These are phyloP conservation scores for Ectemnius continuus DNA, from an alignment of 2,888 invertebrate genomes.

Conservation along the genomic window DNA sequence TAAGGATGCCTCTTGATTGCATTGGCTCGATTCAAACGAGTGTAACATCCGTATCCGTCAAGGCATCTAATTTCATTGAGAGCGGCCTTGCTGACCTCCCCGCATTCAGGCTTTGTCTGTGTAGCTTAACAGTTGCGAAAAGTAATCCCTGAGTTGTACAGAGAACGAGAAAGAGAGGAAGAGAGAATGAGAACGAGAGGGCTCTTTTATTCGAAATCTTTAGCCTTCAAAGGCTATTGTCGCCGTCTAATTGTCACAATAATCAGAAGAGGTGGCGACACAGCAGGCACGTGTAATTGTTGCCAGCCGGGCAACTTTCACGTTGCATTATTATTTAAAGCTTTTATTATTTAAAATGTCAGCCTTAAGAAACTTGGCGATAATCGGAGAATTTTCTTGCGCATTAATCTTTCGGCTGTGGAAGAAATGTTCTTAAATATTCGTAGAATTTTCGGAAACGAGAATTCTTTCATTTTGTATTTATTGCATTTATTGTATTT, in stretches of 20 bases:
- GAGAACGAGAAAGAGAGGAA: too few relatives aligned
- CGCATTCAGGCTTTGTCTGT: not conserved
- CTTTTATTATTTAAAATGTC: too few relatives aligned
- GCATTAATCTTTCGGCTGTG: too few relatives aligned
- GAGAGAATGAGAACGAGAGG: too few relatives aligned
- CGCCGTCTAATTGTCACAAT: not conserved
- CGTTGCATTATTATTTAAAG: too few relatives aligned
- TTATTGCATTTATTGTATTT: too few relatives aligned
- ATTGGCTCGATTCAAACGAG: not conserved
- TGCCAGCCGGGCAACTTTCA: not conserved
- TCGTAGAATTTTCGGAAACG: too few relatives aligned
- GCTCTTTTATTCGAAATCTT: not conserved
- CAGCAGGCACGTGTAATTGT: not conserved
- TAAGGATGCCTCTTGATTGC: too few relatives aligned
- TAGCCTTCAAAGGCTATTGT: not conserved
- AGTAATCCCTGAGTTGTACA: not conserved
- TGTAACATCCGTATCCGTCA: not conserved
- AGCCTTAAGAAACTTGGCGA: too few relatives aligned
- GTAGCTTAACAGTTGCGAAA: not conserved
- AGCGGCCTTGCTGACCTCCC: not conserved
- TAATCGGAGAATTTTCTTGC: too few relatives aligned
- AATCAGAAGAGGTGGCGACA: not conserved
- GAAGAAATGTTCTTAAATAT: too few relatives aligned
- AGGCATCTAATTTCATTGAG: slow-evolving; percentile 5
- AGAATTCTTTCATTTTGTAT: too few relatives aligned